phyloP scores from a whole-genome alignment of 2,113 vertebrate genomes.

The Campylomormyrus tamandua region DNA sequence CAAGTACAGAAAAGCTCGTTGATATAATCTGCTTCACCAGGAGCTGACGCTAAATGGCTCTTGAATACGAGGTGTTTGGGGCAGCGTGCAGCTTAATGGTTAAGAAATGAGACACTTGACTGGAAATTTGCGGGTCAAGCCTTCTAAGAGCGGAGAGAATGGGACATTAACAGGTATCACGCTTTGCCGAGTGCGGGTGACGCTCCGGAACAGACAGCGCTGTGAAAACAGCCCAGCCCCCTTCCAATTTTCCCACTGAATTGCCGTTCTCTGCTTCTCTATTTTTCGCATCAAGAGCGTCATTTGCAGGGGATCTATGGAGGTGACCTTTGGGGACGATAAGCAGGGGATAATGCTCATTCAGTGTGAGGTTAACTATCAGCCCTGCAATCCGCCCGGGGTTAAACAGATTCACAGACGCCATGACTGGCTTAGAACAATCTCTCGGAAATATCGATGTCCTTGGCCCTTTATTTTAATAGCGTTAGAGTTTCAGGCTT shows the following conservation, averaged over 20 bases:
- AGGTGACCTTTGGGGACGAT: neutral
- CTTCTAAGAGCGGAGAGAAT: neutral
- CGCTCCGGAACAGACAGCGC: too few species aligned
- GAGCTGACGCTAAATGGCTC: neutral
- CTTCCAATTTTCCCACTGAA: neutral
- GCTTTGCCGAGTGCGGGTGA: neutral
- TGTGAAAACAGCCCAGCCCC: neutral
- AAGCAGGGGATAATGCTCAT: neutral
- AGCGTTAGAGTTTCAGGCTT: neutral
- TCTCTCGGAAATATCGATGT: neutral
- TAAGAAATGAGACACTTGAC: neutral
- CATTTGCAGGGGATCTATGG: neutral
- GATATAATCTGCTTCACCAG: neutral
- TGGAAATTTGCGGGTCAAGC: neutral
- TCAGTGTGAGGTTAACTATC: neutral
- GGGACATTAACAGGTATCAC: neutral
- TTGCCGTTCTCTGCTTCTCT: neutral
- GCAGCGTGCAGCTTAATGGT: neutral
- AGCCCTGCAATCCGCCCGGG: neutral
- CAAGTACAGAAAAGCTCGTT: neutral
- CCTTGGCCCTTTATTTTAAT: neutral
- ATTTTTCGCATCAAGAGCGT: neutral
- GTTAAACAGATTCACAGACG: neutral
- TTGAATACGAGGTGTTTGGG: neutral
- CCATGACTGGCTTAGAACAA: neutral